These are phyloP conservation scores for Celastrina argiolus DNA, from an alignment of 2,888 invertebrate genomes.

Conservation along the genomic window DNA sequence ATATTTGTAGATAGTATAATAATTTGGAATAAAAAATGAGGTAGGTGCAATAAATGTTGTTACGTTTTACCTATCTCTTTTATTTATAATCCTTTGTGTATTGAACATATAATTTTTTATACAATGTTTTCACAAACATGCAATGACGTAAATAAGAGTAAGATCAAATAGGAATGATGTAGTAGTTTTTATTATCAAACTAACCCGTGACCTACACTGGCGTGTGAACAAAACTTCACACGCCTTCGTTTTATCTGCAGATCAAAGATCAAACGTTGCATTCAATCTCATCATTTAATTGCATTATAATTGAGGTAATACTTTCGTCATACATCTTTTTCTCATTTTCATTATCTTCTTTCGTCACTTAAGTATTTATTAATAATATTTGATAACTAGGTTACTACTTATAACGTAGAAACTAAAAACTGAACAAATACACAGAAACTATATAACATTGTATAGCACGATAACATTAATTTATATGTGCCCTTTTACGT, in stretches of 20 bases:
- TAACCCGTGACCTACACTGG: background rate
- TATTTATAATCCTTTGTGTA: background rate
- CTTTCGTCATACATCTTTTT: background rate
- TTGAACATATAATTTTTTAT: background rate
- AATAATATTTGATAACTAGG: too few relatives aligned
- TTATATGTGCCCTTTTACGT: too few relatives aligned
- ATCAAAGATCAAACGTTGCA: background rate
- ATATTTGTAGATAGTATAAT: background rate
- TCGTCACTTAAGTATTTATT: too few relatives aligned
- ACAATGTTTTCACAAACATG: background rate
- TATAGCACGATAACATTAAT: too few relatives aligned
- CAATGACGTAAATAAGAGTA: background rate
- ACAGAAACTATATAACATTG: too few relatives aligned
- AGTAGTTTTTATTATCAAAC: background rate
- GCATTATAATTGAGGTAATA: background rate
- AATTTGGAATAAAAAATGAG: background rate
- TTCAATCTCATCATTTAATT: background rate
- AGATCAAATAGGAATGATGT: background rate
- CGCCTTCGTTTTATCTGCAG: background rate
- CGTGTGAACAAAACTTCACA: background rate
- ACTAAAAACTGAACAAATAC: too few relatives aligned
- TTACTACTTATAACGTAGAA: too few relatives aligned
- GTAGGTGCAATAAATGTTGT: background rate
- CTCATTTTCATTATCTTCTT: too few relatives aligned
- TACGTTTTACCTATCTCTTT: background rate